These are phyloP conservation scores for Drosophila silvestris DNA, from an alignment of 2,888 invertebrate species.

Conservation along the genomic window DNA sequence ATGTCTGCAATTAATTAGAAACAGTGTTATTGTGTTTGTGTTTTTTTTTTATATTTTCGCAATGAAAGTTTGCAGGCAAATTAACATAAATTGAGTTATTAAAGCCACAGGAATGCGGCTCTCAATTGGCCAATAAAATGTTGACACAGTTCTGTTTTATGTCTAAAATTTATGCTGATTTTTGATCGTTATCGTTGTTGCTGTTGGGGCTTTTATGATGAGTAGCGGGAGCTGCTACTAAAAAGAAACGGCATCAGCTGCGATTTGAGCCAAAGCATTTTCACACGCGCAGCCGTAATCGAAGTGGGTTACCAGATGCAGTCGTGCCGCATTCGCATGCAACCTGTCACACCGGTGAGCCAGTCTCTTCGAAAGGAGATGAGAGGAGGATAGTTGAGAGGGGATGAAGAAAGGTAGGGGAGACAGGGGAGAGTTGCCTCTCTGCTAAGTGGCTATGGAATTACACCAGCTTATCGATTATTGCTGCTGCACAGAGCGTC, in stretches of 20 bases:
- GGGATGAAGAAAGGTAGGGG: not conserved
- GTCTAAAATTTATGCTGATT: constrained; percentile 66
- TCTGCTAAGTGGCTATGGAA: constrained; percentile 71
- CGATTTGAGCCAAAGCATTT: constrained; percentile 52
- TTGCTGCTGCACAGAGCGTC: constrained; percentile 52
- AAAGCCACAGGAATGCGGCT: constrained; percentile 66
- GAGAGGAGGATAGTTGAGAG: not conserved
- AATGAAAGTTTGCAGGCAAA: constrained; percentile 62
- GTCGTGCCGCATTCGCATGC: constrained; percentile 78
- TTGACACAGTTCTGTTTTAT: constrained; percentile 62
- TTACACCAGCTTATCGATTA: constrained; percentile 75
- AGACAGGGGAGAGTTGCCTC: not conserved
- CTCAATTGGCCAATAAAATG: constrained; percentile 45
- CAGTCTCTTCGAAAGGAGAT: constrained; percentile 7
- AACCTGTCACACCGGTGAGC: constrained; percentile 74
- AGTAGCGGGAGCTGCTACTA: constrained; percentile 49
- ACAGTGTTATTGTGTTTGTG: constrained; percentile 1
- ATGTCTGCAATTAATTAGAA: constrained; percentile 56
- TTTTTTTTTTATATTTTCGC: constrained; percentile 16
- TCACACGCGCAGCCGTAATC: constrained; percentile 75
- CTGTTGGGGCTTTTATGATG: constrained; percentile 46
- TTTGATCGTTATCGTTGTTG: constrained; percentile 25
- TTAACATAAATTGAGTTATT: constrained; percentile 70
- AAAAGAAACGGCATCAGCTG: constrained; percentile 18
- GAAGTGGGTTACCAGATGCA: constrained; percentile 79